Evolutionary conservation across 1,140 invertebrate species (phyloP).

Genomic region (Marisa cornuarietis): DNA sequence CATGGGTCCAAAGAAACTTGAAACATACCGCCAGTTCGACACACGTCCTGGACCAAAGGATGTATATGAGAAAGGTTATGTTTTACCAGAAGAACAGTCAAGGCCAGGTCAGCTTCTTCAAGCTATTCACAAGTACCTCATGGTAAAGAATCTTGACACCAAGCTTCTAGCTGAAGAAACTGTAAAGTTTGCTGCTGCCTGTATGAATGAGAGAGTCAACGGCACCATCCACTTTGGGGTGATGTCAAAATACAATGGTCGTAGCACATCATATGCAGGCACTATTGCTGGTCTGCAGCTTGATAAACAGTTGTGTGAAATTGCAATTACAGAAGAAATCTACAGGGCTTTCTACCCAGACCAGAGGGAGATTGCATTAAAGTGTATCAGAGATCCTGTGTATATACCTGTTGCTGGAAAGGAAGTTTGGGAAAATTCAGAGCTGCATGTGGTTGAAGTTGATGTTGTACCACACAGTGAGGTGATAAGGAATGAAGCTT

Average conservation of each 20-base stretch:
- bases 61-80: slow-evolving; percentile 16
- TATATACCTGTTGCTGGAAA: slow-evolving; percentile 29
- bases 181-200: slow-evolving; percentile 34
- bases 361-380: slow-evolving; percentile 15
- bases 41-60: background rate
- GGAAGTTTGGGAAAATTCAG: background rate
- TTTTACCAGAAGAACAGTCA: slow-evolving; percentile 21
- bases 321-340: slow-evolving; percentile 18
- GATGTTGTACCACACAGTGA: slow-evolving; percentile 29
- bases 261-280: background rate
- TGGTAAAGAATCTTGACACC: background rate
- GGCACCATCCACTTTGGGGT: slow-evolving; percentile 41
- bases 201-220: slow-evolving; percentile 36
- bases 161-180: slow-evolving; percentile 14
- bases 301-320: slow-evolving; percentile 8
- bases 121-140: slow-evolving; percentile 13
- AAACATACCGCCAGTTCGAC: slow-evolving; percentile 11
- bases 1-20: slow-evolving; percentile 1
- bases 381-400: slow-evolving; percentile 26
- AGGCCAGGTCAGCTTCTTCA: slow-evolving; percentile 10
- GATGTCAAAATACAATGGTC: background rate
- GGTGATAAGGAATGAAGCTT: slow-evolving; percentile 8
- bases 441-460: slow-evolving; percentile 29
- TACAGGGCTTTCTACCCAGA: slow-evolving; percentile 19
- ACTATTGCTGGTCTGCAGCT: slow-evolving; percentile 26